Evolutionary conservation across 2,888 invertebrate species (phyloP).

Genomic region (Limnephilus auricula): DNA sequence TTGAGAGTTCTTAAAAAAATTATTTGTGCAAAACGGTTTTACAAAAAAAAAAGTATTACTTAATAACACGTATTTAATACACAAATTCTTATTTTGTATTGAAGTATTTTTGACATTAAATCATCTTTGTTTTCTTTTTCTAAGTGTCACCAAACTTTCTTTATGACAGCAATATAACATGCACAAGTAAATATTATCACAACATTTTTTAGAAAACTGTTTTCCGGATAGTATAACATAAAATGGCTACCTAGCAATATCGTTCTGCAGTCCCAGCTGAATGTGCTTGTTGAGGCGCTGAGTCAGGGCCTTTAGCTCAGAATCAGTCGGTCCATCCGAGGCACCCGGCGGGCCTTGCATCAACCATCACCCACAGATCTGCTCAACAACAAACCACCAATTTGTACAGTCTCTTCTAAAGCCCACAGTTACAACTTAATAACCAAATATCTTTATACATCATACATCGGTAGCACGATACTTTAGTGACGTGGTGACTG

Average conservation of each 20-base stretch:
- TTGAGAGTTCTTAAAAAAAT: too few relatives aligned
- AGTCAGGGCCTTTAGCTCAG: constrained; percentile 21
- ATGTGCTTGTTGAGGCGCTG: constrained; percentile 28
- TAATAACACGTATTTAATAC: too few relatives aligned
- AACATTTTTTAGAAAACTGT: neutral
- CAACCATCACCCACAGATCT: constrained; percentile 45
- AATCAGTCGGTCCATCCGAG: constrained; percentile 40
- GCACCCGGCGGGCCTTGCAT: constrained; percentile 44
- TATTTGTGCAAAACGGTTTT: too few relatives aligned
- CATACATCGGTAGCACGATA: too few relatives aligned
- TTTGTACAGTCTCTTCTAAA: neutral
- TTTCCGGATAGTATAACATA: neutral
- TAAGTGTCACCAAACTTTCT: neutral
- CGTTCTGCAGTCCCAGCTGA: constrained; percentile 34
- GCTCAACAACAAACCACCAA: neutral
- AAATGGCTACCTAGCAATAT: constrained; percentile 24
- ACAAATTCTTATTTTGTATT: too few relatives aligned
- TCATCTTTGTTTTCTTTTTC: neutral
- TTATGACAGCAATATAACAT: neutral
- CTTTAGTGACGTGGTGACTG: too few relatives aligned
- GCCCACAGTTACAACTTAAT: neutral
- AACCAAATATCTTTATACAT: neutral
- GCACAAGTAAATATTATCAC: neutral
- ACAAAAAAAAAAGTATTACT: too few relatives aligned
- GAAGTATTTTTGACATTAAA: neutral